phyloP scores from a whole-genome alignment of 2,888 invertebrate species.

The Eueremaeus valkanovi region DNA sequence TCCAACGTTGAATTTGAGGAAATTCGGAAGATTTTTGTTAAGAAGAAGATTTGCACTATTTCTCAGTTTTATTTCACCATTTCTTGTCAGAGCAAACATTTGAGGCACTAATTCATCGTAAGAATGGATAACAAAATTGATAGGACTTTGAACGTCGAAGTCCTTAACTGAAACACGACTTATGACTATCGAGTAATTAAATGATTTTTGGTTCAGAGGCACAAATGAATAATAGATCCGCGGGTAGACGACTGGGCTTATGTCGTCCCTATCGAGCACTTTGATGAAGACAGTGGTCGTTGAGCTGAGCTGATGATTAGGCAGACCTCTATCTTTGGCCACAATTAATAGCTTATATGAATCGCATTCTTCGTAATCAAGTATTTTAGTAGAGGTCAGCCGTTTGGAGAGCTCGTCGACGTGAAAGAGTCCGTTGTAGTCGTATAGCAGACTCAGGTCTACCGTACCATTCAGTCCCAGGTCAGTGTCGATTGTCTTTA shows the following conservation, averaged over 20 bases:
- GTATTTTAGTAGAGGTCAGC: slow-evolving; percentile 66
- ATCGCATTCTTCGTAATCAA: slow-evolving; percentile 74
- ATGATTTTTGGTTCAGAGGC: slow-evolving; percentile 42
- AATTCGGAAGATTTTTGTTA: not conserved
- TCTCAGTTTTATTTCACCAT: slow-evolving; percentile 30
- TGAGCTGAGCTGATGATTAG: slow-evolving; percentile 67
- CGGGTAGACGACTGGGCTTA: slow-evolving; percentile 86
- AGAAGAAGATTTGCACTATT: not conserved
- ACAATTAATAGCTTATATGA: slow-evolving; percentile 77
- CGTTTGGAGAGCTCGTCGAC: slow-evolving; percentile 79
- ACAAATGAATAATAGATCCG: slow-evolving; percentile 74
- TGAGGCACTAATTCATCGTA: slow-evolving; percentile 30
- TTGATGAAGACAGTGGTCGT: slow-evolving; percentile 77
- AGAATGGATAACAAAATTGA: slow-evolving; percentile 28
- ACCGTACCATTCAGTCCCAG: slow-evolving; percentile 90
- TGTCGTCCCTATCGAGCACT: slow-evolving; percentile 85
- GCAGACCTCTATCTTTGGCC: slow-evolving; percentile 80
- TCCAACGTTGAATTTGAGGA: slow-evolving; percentile 10
- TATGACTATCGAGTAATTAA: slow-evolving; percentile 62
- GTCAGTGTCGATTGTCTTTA: slow-evolving; percentile 69
- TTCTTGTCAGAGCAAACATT: slow-evolving; percentile 17
- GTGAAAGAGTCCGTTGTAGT: slow-evolving; percentile 62
- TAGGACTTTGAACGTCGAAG: slow-evolving; percentile 59
- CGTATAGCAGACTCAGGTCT: slow-evolving; percentile 72
- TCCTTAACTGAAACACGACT: slow-evolving; percentile 76